phyloP scores from a whole-genome alignment of 2,797 vertebrate species.

The Pachyuromys duprasi region DNA sequence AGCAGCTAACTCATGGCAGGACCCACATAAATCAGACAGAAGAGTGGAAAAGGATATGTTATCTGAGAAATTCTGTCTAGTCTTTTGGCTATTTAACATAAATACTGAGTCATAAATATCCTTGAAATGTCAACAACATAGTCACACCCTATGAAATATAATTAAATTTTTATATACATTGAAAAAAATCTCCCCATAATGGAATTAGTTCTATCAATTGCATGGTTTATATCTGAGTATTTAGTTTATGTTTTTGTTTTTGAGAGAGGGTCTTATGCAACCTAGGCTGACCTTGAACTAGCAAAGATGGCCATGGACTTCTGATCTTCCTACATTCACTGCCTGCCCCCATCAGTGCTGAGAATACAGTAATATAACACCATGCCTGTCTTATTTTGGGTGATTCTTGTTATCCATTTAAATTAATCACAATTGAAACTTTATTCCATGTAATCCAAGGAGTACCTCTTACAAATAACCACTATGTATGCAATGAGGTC shows the following conservation, averaged over 20 bases:
- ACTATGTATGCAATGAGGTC: not conserved
- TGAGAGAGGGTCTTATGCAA: not conserved
- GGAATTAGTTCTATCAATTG: not conserved
- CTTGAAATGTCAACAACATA: not conserved
- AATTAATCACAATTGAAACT: conserved; percentile 5
- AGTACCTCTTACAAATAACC: conserved; percentile 2
- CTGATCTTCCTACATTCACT: not conserved
- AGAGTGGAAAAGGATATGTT: not conserved
- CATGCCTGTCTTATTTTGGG: not conserved
- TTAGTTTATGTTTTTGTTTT: not conserved
- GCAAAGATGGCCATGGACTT: not conserved
- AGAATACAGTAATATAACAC: not conserved
- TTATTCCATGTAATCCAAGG: not conserved
- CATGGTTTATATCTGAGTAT: not conserved
- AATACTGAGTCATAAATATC: not conserved
- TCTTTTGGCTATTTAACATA: not conserved
- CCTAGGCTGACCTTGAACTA: not conserved
- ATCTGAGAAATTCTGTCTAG: not conserved
- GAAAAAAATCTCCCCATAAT: not conserved
- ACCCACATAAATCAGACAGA: not conserved
- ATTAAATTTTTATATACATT: not conserved
- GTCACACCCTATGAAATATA: not conserved
- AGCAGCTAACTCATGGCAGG: not conserved
- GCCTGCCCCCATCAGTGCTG: not conserved
- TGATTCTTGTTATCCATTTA: conserved; percentile 30